Conservation (phyloP, 2,888 invertebrate genomes). For the Rhyacophila evoluta region DNA sequence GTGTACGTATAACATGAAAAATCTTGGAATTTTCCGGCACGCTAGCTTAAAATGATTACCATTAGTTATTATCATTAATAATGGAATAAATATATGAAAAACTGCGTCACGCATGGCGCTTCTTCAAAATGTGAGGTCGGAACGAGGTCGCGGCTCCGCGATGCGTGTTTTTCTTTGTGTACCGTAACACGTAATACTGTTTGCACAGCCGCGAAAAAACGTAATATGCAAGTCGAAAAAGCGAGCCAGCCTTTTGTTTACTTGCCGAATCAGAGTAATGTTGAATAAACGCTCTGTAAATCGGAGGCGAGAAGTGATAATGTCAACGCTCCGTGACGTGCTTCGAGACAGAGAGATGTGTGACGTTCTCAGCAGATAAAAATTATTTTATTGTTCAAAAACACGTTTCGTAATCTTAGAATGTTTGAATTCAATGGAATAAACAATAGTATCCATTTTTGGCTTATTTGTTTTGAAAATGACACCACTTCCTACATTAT, state of each 20-base stretch:
- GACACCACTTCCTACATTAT: too few species aligned
- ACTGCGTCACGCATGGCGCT: background rate
- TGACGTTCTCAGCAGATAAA: background rate
- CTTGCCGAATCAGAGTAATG: background rate
- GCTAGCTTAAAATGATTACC: background rate
- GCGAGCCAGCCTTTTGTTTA: background rate
- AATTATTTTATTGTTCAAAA: background rate
- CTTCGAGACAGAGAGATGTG: background rate
- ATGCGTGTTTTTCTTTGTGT: conserved; percentile 11
- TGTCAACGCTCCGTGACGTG: background rate
- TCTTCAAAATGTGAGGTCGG: background rate
- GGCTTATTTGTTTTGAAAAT: too few species aligned
- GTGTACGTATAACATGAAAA: background rate
- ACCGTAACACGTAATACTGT: conserved; percentile 5
- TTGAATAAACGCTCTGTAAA: background rate
- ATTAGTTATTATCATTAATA: background rate
- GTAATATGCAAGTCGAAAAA: background rate
- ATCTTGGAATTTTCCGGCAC: background rate
- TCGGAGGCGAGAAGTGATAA: background rate
- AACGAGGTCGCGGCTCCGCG: background rate
- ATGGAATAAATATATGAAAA: background rate
- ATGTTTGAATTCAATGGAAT: background rate
- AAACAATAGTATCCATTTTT: too few species aligned
- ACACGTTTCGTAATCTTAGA: background rate
- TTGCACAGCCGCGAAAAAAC: background rate